These are phyloP conservation scores for Glareola pratincola DNA, from an alignment of 2,113 vertebrate species.

Conservation along the genomic window DNA sequence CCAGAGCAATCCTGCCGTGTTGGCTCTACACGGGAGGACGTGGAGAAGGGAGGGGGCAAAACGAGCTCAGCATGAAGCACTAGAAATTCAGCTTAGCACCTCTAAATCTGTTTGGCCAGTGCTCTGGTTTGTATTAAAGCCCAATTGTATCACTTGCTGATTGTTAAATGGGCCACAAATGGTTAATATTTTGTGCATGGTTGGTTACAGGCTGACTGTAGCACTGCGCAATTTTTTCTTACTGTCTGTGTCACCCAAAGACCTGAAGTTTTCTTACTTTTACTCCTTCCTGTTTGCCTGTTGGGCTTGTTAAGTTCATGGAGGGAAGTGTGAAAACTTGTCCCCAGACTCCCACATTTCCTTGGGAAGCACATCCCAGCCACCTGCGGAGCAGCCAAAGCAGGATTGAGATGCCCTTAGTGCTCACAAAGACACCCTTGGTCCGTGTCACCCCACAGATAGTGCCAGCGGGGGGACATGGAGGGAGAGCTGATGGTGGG, in stretches of 20 bases:
- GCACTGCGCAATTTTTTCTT: not conserved
- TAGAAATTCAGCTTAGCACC: not conserved
- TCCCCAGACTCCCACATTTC: not conserved
- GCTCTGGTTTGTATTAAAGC: not conserved
- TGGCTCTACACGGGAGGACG: not conserved
- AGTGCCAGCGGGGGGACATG: accelerated
- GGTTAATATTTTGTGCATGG: not conserved
- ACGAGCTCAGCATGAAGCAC: not conserved
- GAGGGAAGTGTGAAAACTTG: not conserved
- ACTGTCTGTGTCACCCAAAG: not conserved
- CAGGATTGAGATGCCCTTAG: not conserved
- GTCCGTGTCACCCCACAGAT: accelerated
- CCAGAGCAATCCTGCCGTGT: not conserved
- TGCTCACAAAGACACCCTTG: not conserved
- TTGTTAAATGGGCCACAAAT: not conserved
- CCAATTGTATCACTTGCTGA: not conserved
- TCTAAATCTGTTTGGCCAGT: not conserved
- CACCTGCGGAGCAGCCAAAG: not conserved
- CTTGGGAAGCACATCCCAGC: not conserved
- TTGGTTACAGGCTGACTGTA: not conserved
- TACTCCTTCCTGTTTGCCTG: not conserved
- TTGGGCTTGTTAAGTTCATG: accelerated
- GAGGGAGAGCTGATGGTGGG: not conserved
- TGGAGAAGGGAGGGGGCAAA: not conserved
- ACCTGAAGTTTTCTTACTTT: not conserved